Percentiles rank a stretch among this genome's conserved stretches.
Evolutionary conservation across 2,113 vertebrate genomes (phyloP).

Genomic region (Triplophysa dalaica): DNA sequence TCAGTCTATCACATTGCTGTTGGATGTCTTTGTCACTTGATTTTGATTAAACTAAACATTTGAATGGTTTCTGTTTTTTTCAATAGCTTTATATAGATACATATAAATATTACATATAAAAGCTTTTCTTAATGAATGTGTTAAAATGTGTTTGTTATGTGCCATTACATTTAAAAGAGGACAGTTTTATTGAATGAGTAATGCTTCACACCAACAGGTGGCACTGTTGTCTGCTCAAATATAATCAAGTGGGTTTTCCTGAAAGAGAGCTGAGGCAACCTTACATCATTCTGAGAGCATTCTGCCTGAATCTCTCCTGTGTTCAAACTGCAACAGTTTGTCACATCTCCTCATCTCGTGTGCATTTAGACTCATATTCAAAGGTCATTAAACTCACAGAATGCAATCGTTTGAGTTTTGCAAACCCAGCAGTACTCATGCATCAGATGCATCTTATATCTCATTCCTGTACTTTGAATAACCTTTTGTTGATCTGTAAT

Average conservation of each 20-base stretch:
- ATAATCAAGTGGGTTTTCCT: not conserved
- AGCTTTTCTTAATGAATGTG: no score
- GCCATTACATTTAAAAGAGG: no score
- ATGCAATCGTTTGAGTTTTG: not conserved
- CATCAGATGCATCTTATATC: not conserved
- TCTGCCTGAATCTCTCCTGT: slow-evolving; percentile 6
- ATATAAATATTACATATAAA: no score
- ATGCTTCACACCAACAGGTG: slow-evolving; percentile 36
- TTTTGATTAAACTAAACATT: no score
- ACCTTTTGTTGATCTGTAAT: slow-evolving; percentile 40
- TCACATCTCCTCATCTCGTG: not conserved
- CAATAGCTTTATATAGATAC: no score
- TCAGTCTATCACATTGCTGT: no score
- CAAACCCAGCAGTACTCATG: not conserved
- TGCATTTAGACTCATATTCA: not conserved
- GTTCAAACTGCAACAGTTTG: slow-evolving; percentile 6
- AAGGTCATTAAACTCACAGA: not conserved
- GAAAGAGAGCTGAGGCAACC: slow-evolving; percentile 18
- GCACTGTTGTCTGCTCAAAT: slow-evolving; percentile 42
- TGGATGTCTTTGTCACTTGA: no score
- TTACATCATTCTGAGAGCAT: slow-evolving; percentile 25
- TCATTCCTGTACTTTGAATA: slow-evolving; percentile 25
- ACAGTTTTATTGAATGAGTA: not conserved
- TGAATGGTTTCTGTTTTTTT: no score
- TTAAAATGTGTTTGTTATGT: not conserved